These are phyloP conservation scores for Lasioglossum marginatum DNA, from an alignment of 2,888 invertebrate species.

Conservation along the genomic window DNA sequence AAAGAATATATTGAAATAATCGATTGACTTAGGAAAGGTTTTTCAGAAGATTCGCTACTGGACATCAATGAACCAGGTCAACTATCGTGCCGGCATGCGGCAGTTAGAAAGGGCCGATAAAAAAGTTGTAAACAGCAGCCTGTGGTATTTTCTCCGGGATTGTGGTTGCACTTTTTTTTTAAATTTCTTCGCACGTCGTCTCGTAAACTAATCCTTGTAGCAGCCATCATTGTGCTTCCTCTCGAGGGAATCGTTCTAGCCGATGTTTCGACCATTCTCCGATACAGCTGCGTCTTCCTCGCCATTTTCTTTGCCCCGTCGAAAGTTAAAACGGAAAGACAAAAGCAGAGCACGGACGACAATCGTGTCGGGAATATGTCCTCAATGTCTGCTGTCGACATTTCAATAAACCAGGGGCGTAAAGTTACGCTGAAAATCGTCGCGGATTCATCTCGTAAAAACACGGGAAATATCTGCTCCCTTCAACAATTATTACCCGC, in stretches of 20 bases:
- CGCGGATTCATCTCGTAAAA: neutral
- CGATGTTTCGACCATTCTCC: slow-evolving; percentile 21
- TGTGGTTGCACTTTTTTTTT: neutral
- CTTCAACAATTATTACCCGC: neutral
- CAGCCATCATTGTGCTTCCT: slow-evolving; percentile 22
- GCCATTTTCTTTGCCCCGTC: neutral
- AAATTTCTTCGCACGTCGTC: neutral
- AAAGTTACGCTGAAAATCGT: neutral
- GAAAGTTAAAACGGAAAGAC: neutral
- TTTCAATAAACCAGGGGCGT: neutral
- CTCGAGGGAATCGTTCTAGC: slow-evolving; percentile 20
- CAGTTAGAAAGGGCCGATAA: neutral
- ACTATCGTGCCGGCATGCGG: neutral
- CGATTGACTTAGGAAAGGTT: neutral
- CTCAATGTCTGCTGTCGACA: neutral
- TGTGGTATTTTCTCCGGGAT: neutral
- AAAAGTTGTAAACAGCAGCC: neutral
- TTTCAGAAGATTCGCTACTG: neutral
- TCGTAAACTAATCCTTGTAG: neutral
- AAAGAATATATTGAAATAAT: no score
- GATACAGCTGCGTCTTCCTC: neutral
- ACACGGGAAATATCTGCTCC: neutral
- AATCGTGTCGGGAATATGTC: slow-evolving; percentile 1
- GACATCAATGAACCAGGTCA: neutral
- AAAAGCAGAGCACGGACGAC: neutral